These are phyloP conservation scores for Labrus mixtus DNA, from an alignment of 2,113 vertebrate species.

Conservation along the genomic window DNA sequence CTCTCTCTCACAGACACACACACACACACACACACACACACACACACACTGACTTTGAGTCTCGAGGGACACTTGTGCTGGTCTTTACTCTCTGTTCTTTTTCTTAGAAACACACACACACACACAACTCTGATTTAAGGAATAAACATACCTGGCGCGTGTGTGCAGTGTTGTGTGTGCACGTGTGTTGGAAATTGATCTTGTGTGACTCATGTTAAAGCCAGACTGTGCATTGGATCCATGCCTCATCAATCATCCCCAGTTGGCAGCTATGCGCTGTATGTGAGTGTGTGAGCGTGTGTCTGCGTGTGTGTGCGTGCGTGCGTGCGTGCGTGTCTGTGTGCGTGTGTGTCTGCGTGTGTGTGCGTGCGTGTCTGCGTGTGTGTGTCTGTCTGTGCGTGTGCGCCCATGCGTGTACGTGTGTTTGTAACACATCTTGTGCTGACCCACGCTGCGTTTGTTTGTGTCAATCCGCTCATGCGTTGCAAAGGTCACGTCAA, in stretches of 20 bases:
- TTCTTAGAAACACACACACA: neutral
- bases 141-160: slow-evolving; percentile 32
- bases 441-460: slow-evolving; percentile 56
- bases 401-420: neutral
- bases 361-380: slow-evolving; percentile 31
- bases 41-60: slow-evolving; percentile 29
- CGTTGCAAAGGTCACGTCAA: slow-evolving; percentile 77
- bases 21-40: slow-evolving; percentile 30
- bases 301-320: slow-evolving; percentile 32
- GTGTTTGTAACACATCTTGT: slow-evolving; percentile 12
- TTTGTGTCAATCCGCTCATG: slow-evolving; percentile 59
- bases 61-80: slow-evolving; percentile 34
- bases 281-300: slow-evolving; percentile 16
- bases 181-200: slow-evolving; percentile 58
- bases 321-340: slow-evolving; percentile 1
- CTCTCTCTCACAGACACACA: slow-evolving; percentile 1
- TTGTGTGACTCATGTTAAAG: slow-evolving; percentile 68
- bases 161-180: slow-evolving; percentile 6
- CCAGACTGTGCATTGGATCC: slow-evolving; percentile 60
- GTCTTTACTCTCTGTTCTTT: slow-evolving; percentile 33
- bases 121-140: neutral
- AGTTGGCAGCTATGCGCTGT: slow-evolving; percentile 71
- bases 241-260: slow-evolving; percentile 75
- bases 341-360: neutral
- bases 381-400: slow-evolving; percentile 17